These are phyloP conservation scores for Chloromyia formosa DNA, from an alignment of 2,888 invertebrate genomes.

Conservation along the genomic window DNA sequence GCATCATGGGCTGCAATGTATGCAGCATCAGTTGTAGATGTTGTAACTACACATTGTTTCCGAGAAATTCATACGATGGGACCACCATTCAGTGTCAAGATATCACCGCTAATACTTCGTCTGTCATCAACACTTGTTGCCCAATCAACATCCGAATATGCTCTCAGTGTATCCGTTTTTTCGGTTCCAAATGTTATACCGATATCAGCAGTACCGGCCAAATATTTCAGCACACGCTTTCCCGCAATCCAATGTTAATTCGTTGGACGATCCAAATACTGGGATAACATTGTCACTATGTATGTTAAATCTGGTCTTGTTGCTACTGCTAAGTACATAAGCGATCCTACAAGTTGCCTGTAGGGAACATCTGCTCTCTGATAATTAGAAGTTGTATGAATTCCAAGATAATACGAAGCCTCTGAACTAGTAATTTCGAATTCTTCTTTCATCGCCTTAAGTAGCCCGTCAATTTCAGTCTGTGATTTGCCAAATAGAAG, in stretches of 20 bases:
- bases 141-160: no score
- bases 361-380: neutral
- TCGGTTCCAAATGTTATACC: conserved; percentile 21
- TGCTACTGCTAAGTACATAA: conserved; percentile 8
- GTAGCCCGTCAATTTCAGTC: no score
- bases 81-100: conserved; percentile 12
- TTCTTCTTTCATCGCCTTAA: no score
- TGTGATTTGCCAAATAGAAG: no score
- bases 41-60: neutral
- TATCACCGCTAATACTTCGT: neutral
- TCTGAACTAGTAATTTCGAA: conserved; percentile 48
- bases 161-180: conserved; percentile 3
- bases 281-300: neutral
- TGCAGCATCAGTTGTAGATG: conserved; percentile 16
- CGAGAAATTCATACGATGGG: conserved; percentile 2
- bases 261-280: neutral
- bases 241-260: conserved; percentile 1
- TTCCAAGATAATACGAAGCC: conserved; percentile 44
- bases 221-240: neutral
- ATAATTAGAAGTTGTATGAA: conserved; percentile 26
- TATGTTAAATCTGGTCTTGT: conserved; percentile 5
- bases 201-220: neutral
- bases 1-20: neutral
- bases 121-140: no score
- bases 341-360: neutral